These are phyloP conservation scores for Epistrophe grossulariae DNA, from an alignment of 2,888 invertebrate genomes.

Conservation along the genomic window DNA sequence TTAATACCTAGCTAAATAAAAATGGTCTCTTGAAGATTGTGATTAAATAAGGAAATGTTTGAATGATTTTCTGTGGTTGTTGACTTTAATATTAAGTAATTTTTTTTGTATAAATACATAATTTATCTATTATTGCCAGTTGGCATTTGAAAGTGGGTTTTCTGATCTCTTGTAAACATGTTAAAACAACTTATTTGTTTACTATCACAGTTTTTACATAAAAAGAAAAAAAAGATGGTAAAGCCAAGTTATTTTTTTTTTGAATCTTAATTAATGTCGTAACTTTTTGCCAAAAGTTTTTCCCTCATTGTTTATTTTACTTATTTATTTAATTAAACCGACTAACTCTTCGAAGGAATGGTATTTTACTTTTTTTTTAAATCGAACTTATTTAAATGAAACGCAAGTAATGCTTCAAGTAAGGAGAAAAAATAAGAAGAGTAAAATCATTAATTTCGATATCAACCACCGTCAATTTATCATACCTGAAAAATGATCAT, in stretches of 20 bases:
- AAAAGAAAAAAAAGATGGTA: not conserved
- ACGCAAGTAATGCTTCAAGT: too few relatives aligned
- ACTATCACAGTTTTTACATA: not conserved
- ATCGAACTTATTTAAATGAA: too few relatives aligned
- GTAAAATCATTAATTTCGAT: too few relatives aligned
- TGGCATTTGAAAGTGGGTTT: not conserved
- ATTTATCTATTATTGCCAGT: conserved; percentile 3
- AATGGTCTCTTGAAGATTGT: not conserved
- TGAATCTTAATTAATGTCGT: not conserved
- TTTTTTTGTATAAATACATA: not conserved
- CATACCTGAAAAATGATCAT: too few relatives aligned
- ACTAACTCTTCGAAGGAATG: too few relatives aligned
- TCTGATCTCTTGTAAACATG: not conserved
- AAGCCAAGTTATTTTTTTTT: not conserved
- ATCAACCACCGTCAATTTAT: too few relatives aligned
- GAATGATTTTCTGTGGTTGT: not conserved
- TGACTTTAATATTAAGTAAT: not conserved
- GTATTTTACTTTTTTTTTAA: too few relatives aligned
- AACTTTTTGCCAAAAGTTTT: not conserved
- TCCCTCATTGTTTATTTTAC: too few relatives aligned
- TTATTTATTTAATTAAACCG: too few relatives aligned
- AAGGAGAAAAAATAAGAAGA: too few relatives aligned
- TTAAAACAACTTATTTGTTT: not conserved
- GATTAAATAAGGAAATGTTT: not conserved
- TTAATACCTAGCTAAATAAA: not conserved